These are phyloP conservation scores for Cheilosia vernalis DNA, from an alignment of 2,888 invertebrate species.

Conservation along the genomic window DNA sequence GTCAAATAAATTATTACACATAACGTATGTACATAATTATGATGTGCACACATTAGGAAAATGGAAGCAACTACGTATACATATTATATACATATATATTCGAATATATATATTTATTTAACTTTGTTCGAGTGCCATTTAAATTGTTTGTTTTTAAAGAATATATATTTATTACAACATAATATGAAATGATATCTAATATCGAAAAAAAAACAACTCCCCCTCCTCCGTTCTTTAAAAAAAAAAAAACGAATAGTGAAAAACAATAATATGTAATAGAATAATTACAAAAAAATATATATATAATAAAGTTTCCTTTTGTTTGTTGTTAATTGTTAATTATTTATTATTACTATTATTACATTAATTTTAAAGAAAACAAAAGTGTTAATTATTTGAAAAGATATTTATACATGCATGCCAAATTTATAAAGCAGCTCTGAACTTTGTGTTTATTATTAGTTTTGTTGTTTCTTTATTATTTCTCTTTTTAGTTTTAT, in stretches of 20 bases:
- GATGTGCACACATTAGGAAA: conserved; percentile 66
- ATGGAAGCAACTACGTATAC: conserved; percentile 68
- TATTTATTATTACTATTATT: conserved; percentile 70
- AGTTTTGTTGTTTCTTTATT: conserved; percentile 27
- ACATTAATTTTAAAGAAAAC: conserved; percentile 62
- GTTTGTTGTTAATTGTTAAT: conserved; percentile 73
- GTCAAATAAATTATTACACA: conserved; percentile 39
- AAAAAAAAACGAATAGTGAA: conserved; percentile 66
- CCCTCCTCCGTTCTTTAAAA: conserved; percentile 27
- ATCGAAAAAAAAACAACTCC: conserved; percentile 25
- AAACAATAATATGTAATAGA: conserved; percentile 59
- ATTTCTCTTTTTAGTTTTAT: conserved; percentile 38
- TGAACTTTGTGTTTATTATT: conserved; percentile 44
- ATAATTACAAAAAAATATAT: conserved; percentile 35
- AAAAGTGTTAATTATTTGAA: conserved; percentile 50
- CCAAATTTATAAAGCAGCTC: conserved; percentile 59
- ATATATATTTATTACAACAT: conserved; percentile 64
- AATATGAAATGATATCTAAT: conserved; percentile 37
- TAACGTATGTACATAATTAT: conserved; percentile 38
- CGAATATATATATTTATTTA: conserved; percentile 64
- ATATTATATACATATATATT: conserved; percentile 37
- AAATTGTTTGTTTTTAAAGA: conserved; percentile 69
- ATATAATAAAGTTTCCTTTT: conserved; percentile 50
- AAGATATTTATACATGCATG: conserved; percentile 58
- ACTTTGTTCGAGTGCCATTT: conserved; percentile 74